Conservation (phyloP, 2,797 vertebrate genomes). For the Tiaroga cobitis region DNA sequence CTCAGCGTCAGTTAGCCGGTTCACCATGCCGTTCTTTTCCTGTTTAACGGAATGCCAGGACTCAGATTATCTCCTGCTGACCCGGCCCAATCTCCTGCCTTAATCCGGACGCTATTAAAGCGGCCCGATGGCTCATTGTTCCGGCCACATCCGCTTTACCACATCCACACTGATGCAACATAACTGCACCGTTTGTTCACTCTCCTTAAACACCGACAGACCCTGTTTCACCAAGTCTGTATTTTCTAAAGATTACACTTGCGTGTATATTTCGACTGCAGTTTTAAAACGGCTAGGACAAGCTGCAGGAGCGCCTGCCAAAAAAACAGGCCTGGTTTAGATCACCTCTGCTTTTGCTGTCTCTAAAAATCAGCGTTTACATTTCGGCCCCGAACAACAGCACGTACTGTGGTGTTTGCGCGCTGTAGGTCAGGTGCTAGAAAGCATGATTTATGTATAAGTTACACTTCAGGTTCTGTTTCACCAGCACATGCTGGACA, state of each 20-base stretch:
- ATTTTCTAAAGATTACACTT: conserved; percentile 16
- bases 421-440: neutral
- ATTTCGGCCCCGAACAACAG: conserved; percentile 6
- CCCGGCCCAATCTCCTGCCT: conserved; percentile 31
- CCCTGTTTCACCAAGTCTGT: neutral
- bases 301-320: conserved; percentile 7
- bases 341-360: conserved; percentile 31
- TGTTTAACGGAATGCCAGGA: conserved; percentile 72
- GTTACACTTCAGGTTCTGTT: neutral
- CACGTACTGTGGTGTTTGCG: neutral
- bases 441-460: neutral
- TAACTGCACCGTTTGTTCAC: neutral
- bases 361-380: conserved; percentile 25
- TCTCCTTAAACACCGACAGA: neutral
- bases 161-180: conserved; percentile 1
- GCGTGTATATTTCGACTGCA: neutral
- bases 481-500: neutral
- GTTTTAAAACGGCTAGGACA: neutral
- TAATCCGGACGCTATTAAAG: conserved; percentile 58
- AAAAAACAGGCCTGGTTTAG: conserved; percentile 34
- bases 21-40: conserved; percentile 73
- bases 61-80: conserved; percentile 57
- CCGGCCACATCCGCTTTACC: conserved; percentile 24
- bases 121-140: conserved; percentile 42
- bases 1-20: conserved; percentile 72